A percentile compares a stretch with the other conserved stretches of the same genome.
Conservation (phyloP, 2,888 invertebrate species). For the Heliconius ethilla region DNA sequence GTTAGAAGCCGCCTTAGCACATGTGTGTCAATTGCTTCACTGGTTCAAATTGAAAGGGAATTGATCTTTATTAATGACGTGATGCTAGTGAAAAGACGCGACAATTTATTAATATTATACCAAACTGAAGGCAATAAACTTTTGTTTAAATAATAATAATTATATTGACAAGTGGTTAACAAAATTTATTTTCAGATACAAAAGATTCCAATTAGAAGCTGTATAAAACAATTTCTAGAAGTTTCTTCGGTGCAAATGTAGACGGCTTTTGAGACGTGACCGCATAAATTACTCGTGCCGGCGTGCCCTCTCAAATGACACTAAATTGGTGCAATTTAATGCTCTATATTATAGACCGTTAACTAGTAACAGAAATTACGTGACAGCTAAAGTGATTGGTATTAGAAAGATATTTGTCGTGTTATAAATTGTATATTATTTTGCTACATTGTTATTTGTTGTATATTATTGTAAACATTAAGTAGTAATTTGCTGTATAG, state of each 20-base stretch:
- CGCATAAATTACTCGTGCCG: conserved; percentile 24
- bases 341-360: conserved; percentile 37
- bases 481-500: too few species aligned
- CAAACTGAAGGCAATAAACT: too few species aligned
- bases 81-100: conserved; percentile 21
- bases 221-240: conserved; percentile 8
- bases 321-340: conserved; percentile 43
- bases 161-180: not conserved
- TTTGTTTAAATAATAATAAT: not conserved
- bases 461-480: too few species aligned
- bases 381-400: not conserved
- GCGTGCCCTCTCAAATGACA: conserved; percentile 37
- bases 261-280: conserved; percentile 16
- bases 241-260: not conserved
- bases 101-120: not conserved
- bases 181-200: not conserved
- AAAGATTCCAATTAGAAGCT: not conserved
- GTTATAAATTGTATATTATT: not conserved
- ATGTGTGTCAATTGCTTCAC: conserved; percentile 28
- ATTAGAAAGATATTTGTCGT: not conserved
- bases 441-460: too few species aligned
- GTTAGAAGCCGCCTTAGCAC: conserved; percentile 22
- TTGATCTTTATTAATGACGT: conserved; percentile 25
- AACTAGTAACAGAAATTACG: conserved; percentile 14
- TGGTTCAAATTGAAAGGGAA: conserved; percentile 30